Evolutionary conservation across 2,113 vertebrate genomes (phyloP), one percentile per base, ranked within the genome.

Genomic region (Melanocharis versteri): DNA sequence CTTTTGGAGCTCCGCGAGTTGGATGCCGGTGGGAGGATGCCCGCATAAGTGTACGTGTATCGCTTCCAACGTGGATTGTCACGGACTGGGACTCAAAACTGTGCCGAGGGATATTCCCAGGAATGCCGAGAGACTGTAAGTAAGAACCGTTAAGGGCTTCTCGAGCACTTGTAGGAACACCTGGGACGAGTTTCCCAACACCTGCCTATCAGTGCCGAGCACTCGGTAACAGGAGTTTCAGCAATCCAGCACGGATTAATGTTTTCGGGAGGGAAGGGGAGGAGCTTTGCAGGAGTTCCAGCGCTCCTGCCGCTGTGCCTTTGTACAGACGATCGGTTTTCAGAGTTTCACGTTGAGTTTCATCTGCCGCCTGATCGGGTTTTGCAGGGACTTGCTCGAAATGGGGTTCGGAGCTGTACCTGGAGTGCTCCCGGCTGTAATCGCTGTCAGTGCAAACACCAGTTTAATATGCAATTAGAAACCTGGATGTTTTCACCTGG

Each of bases 11-110:
- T 95, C 98, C 86, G 19, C 94, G 96, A 98, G 97, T 91, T 96
- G 97, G 89, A 71, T 97, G 76, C 97, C 98, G 31, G 98, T 98
- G 76, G 96, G 97, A 93, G 99, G 98, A 96, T 99, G 99, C 97
- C 99, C 99, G 26, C 98, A 98, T 96, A 99, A 99, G 97, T 99
- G 99, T 98, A 99, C 99, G 90, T 99, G 99, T 97, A 98, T 99
- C 35, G 99, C 99, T 68, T 98, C 99, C 84, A 99, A 98, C 97
- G 99, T 99, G 98, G 99, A 99, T 97, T 99, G 99, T 97, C 99
- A 99, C 33, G 99, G 99, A 95, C 98, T 99, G 89, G 99, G 99
- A 93, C 98, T 99, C 91, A 98, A 97, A 95, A 98, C 97, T 1
- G 98, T 99, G 42, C 99, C 99, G 24, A 98, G 98, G 96, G 99